Base-by-base conservation (phyloP, 2,888 invertebrate genomes). In the Cephus rjabovi region DNA sequence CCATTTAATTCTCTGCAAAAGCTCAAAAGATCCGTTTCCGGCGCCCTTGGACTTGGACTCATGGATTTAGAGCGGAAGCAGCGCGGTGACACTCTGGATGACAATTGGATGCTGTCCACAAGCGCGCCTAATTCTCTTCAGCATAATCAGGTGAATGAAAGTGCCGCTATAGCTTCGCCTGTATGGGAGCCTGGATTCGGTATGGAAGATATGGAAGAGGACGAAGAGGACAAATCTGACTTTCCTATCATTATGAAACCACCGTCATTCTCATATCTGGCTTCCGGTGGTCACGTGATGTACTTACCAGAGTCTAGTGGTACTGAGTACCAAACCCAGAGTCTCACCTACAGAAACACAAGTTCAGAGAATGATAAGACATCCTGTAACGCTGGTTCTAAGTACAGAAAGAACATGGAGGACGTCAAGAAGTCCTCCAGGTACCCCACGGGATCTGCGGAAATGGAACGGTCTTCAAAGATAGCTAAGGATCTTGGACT, bases 41-140 rank as follows among this genome's bases (percentile, higher is more conserved):
- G 95, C 0, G 94, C 93, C 0, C 86, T 94, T 11, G 93, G 94
- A 2, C 92, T 93, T 11, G 91, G 93, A 80, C 91, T 92, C 77
- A 92, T 93, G 79, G 93, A 93, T 70, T 78, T 92, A 68, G 93
- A 94, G 75, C 85, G 92, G n/a, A 92, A 93, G 79, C 93, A 93
- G 81, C 92, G 92, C 0, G 84, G 84, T 74, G 88, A 88, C 71
- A 83, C 87, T 23, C 87, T 93, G 69, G 94, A 94, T 86, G 94
- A 93, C 76, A 97, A 97, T 90, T 97, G 97, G 97, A 94, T 97
- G 85, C 91, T 97, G 56, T 96, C 96, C 79, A 94, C 96, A 86
- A 96, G 96, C 23, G 95, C 96, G 1, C 96, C 96, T 2, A 96
- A 95, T 89, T 96, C 96, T 0, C 90, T 96, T 85, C 95, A 95